These are phyloP conservation scores for Peromyscus aztecus DNA, from an alignment of 2,797 vertebrate genomes.

Conservation along the genomic window DNA sequence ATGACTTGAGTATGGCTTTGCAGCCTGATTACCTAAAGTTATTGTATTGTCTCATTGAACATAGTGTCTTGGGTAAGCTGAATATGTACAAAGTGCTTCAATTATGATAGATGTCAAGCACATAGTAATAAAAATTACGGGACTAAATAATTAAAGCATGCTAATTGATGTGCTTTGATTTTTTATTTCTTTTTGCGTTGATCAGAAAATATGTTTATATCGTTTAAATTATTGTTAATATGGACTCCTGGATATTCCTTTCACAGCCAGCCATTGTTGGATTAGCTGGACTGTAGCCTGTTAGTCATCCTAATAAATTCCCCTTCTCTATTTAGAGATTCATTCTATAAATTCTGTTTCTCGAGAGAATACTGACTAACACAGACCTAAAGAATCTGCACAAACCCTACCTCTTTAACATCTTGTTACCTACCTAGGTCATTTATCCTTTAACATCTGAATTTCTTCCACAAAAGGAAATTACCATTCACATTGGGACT, in stretches of 20 bases:
- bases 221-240: not conserved
- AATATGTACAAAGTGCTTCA: not conserved
- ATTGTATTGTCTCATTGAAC: not conserved
- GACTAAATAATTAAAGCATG: not conserved
- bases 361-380: not conserved
- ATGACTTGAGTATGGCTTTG: not conserved
- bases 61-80: not conserved
- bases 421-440: not conserved
- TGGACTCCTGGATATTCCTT: not conserved
- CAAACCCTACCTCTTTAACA: not conserved
- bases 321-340: not conserved
- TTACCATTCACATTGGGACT: not conserved
- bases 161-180: not conserved
- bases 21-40: not conserved
- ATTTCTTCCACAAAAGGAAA: not conserved
- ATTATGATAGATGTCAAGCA: not conserved
- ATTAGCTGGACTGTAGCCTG: not conserved
- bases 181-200: not conserved
- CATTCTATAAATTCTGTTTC: not conserved
- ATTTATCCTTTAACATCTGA: not conserved
- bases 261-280: not conserved
- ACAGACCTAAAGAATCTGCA: not conserved
- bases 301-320: not conserved
- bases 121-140: not conserved
- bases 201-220: not conserved